A percentile compares a stretch with the other conserved stretches of the same genome.
These are phyloP conservation scores for Ardeotis arabs DNA, from an alignment of 2,113 vertebrate genomes.

Conservation along the genomic window DNA sequence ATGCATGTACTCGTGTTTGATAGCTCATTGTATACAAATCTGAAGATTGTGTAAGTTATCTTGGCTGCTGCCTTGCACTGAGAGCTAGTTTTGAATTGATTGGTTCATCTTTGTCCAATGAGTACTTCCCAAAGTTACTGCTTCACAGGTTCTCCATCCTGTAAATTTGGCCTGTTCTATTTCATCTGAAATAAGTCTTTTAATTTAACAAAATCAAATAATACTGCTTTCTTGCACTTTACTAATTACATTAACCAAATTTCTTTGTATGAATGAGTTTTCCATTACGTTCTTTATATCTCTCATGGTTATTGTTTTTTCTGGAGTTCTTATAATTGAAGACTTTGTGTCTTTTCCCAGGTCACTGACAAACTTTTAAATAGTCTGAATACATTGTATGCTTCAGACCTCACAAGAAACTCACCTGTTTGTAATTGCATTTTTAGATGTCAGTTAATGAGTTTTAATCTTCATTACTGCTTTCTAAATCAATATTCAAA, in stretches of 20 bases:
- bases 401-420: background rate
- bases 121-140: background rate
- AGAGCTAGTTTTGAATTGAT: background rate
- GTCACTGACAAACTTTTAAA: background rate
- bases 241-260: background rate
- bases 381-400: background rate
- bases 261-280: background rate
- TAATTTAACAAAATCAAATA: background rate
- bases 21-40: background rate
- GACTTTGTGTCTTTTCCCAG: background rate
- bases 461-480: background rate
- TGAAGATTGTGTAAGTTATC: background rate
- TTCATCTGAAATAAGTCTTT: background rate
- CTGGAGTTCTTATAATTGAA: background rate
- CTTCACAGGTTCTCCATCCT: background rate
- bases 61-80: background rate
- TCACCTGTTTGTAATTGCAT: background rate
- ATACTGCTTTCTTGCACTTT: background rate
- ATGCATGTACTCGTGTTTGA: background rate
- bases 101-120: background rate
- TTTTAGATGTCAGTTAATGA: background rate
- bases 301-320: background rate
- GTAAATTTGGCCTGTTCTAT: background rate
- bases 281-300: background rate
- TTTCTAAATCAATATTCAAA: background rate